Evolutionary conservation across 1,140 invertebrate genomes (phyloP), one percentile per base, ranked within the genome.

Genomic region (Lethocerus indicus): DNA sequence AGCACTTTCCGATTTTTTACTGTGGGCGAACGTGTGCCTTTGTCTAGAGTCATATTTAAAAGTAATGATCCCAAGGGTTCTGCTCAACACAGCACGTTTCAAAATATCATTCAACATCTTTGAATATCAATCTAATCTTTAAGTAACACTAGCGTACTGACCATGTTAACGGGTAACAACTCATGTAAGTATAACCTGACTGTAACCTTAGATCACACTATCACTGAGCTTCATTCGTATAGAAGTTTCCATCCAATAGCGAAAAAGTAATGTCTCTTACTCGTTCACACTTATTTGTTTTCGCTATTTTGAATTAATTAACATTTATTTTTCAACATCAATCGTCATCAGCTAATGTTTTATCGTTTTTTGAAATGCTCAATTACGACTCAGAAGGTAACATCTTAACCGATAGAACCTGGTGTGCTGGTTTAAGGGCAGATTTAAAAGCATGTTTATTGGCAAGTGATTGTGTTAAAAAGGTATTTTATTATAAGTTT

Each of bases 391-490:
- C 35, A 12, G 13, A 54, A 23, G 51, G 44, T 20, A 51, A 53
- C 25, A 40, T 46, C 2, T 62, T 84, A 44, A 75, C 72, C 3
- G 83, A 87, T 60, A 72, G 71, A 54, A 68, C 72, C 2, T 68
- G 78, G n/a, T 92, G 88, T 68, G 76, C 79, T 18, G 73, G 73
- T 1, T 61, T 87, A 7, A 69, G 87, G 55, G 84, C 84, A 0
- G 82, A 88, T 69, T 71, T 91, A 2, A 89, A 88, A 67, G 78
- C 81, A 63, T 91, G 87, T 67, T 68, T 92, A 52, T 64, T 89
- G 21, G 67, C 81, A 62, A 87, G 75, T 59, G 83, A 88, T 53
- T 92, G 88, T 63, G 86, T 84, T 56, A 77, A 70, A 69, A 71
- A 75, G 64, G 84, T 87, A 68, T 69, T n/a, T n/a, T n/a, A n/a